Evolutionary conservation across 2,888 invertebrate species (phyloP).

Genomic region (Thymelicus sylvestris): DNA sequence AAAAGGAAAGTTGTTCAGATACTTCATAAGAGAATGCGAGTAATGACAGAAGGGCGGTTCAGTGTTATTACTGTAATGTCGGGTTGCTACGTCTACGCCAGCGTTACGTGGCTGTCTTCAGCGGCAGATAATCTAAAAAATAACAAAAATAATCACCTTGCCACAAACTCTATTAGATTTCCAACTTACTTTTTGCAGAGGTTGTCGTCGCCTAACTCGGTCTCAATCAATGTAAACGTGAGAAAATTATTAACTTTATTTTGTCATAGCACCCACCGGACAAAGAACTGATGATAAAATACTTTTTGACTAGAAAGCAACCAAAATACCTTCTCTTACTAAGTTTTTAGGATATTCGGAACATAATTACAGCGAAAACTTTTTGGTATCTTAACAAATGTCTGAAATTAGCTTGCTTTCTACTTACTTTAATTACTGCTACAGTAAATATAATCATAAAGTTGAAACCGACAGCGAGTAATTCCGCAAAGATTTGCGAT

Average conservation of each 20-base stretch:
- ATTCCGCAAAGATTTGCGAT: slow-evolving; percentile 54
- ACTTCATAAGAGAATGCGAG: slow-evolving; percentile 74
- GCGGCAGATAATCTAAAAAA: slow-evolving; percentile 74
- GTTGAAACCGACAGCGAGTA: background rate
- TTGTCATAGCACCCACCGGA: slow-evolving; percentile 62
- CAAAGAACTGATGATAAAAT: slow-evolving; percentile 58
- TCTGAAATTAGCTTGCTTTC: background rate
- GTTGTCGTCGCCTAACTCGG: slow-evolving; percentile 78
- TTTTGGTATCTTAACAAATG: background rate
- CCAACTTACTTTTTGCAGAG: slow-evolving; percentile 79
- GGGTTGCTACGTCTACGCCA: slow-evolving; percentile 75
- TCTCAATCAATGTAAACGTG: slow-evolving; percentile 79
- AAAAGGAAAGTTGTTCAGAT: slow-evolving; percentile 61
- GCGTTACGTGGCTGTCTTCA: slow-evolving; percentile 77
- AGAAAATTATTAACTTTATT: slow-evolving; percentile 78
- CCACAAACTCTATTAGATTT: slow-evolving; percentile 83
- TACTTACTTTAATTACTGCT: background rate
- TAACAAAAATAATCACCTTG: slow-evolving; percentile 78
- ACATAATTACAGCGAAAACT: background rate
- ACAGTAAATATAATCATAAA: slow-evolving; percentile 23
- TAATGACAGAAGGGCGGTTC: slow-evolving; percentile 81
- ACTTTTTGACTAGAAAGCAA: slow-evolving; percentile 59
- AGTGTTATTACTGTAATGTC: slow-evolving; percentile 79
- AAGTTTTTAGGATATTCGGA: slow-evolving; percentile 27
- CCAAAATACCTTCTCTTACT: slow-evolving; percentile 52